Conservation (phyloP, 2,113 vertebrate genomes). For the Gasterosteus aculeatus region DNA sequence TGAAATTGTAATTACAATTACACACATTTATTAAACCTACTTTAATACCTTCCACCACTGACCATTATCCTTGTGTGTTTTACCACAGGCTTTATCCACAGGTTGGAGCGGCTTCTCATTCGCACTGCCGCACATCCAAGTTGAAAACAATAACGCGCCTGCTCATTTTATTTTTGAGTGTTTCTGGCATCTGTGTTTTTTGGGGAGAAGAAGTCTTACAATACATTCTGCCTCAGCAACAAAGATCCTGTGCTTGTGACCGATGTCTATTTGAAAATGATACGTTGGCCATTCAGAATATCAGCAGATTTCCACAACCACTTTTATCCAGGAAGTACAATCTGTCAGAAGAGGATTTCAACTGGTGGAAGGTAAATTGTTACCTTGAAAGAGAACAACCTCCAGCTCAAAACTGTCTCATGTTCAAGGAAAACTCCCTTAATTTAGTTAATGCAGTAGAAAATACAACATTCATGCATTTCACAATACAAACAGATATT, state of each 20-base stretch:
- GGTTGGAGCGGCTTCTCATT: background rate
- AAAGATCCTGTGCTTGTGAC: background rate
- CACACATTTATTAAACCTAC: too few relatives aligned
- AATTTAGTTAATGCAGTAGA: too few relatives aligned
- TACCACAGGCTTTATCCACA: background rate
- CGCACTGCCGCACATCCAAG: background rate
- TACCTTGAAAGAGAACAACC: background rate
- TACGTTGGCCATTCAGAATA: background rate
- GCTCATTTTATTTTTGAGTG: background rate
- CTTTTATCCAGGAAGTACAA: background rate
- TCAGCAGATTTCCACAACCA: conserved; percentile 1
- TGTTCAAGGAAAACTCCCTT: too few relatives aligned
- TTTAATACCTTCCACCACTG: background rate
- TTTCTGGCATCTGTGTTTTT: background rate
- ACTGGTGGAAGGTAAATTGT: conserved; percentile 60
- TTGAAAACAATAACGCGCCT: background rate
- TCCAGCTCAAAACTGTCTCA: too few relatives aligned
- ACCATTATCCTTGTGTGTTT: background rate
- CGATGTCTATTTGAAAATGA: conserved; percentile 9
- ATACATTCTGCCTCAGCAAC: accelerated
- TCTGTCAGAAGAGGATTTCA: conserved; percentile 11
- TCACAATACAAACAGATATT: too few relatives aligned
- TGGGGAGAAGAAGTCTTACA: background rate
- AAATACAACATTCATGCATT: too few relatives aligned
- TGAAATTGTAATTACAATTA: too few relatives aligned